Conservation (phyloP, 2,888 invertebrate species). For the Amphipoea lucens region DNA sequence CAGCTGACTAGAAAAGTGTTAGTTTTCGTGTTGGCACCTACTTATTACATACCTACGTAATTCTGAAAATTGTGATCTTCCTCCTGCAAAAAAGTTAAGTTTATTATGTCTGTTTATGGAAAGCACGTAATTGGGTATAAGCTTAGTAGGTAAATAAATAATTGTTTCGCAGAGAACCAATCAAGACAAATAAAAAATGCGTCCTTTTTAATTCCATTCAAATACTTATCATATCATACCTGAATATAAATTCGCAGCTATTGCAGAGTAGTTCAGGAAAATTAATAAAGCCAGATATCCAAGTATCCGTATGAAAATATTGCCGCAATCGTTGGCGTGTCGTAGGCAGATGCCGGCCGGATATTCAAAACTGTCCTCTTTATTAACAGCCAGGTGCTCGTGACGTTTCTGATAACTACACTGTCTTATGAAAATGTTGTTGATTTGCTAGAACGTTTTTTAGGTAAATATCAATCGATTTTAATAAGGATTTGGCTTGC, state of each 20-base stretch:
- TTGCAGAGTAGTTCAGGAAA: conserved; percentile 42
- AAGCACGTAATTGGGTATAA: not conserved
- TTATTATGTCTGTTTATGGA: not conserved
- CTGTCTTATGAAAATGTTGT: conserved; percentile 57
- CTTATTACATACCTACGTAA: not conserved
- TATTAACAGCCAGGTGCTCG: conserved; percentile 73
- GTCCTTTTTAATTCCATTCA: not conserved
- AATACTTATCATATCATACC: not conserved
- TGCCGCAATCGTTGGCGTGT: conserved; percentile 56
- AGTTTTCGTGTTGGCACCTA: not conserved
- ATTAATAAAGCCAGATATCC: conserved; percentile 51
- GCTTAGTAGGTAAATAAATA: not conserved
- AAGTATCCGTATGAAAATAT: conserved; percentile 60
- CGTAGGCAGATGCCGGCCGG: conserved; percentile 69
- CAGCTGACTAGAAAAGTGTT: not conserved
- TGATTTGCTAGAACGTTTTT: conserved; percentile 41
- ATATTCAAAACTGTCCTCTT: conserved; percentile 74
- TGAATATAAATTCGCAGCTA: conserved; percentile 31
- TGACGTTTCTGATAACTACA: conserved; percentile 66
- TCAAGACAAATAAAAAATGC: not conserved
- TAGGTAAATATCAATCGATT: conserved; percentile 13
- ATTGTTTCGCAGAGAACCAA: not conserved
- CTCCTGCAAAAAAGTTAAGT: not conserved
- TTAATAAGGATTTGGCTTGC: conserved; percentile 1
- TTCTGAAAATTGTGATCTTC: too few species aligned